Evolutionary conservation across 2,888 invertebrate species (phyloP).

Genomic region (Drosophila vallismaia): DNA sequence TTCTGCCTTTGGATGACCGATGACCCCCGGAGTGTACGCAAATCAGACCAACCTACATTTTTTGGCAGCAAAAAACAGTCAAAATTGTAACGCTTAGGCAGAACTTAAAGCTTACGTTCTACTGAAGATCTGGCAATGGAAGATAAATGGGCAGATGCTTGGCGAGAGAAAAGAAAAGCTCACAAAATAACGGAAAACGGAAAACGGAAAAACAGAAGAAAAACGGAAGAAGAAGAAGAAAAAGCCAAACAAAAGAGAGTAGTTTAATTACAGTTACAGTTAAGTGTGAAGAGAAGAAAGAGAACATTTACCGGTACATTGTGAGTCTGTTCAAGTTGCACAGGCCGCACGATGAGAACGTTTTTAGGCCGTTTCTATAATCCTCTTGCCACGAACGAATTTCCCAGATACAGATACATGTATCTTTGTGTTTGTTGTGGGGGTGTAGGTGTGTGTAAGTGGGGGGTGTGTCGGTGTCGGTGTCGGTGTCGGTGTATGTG

Average conservation of each 20-base stretch:
- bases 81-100: constrained; percentile 31
- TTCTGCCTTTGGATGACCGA: not conserved
- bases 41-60: constrained; percentile 15
- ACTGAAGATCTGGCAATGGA: constrained; percentile 20
- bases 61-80: constrained; percentile 59
- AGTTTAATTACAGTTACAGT: constrained; percentile 18
- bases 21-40: constrained; percentile 2
- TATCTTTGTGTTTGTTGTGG: constrained; percentile 12
- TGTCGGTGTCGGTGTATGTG: constrained; percentile 5
- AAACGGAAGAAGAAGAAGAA: constrained; percentile 19
- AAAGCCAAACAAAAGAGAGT: constrained; percentile 10
- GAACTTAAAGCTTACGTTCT: constrained; percentile 49
- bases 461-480: constrained; percentile 13
- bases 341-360: constrained; percentile 78
- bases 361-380: constrained; percentile 70
- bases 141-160: constrained; percentile 26
- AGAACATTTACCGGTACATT: constrained; percentile 75
- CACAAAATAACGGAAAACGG: not conserved
- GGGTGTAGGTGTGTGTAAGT: constrained; percentile 19
- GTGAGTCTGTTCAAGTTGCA: constrained; percentile 76
- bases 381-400: constrained; percentile 55
- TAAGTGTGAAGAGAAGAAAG: constrained; percentile 28
- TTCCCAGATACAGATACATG: constrained; percentile 32
- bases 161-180: constrained; percentile 33
- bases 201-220: constrained; percentile 4